Evolutionary conservation across 2,888 invertebrate genomes (phyloP).

Genomic region (Plebejus melissa): DNA sequence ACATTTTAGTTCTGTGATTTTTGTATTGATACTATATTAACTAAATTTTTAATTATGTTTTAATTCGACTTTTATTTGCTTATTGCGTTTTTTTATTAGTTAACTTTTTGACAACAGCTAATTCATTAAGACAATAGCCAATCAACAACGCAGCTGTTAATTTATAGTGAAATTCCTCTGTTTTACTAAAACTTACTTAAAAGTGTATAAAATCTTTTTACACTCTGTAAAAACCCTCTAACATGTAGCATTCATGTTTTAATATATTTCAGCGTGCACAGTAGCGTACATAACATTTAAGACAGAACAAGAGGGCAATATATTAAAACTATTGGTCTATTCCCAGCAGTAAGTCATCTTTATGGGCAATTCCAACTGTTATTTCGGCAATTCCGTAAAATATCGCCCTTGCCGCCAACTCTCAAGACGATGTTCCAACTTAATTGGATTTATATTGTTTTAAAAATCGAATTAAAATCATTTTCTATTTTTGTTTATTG

Average conservation of each 20-base stretch:
- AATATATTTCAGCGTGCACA: slow-evolving; percentile 26
- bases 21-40: too few relatives aligned
- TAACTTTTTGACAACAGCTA: too few relatives aligned
- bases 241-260: background rate
- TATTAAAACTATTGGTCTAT: slow-evolving; percentile 65
- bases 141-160: too few relatives aligned
- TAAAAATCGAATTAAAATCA: slow-evolving; percentile 3
- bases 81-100: too few relatives aligned
- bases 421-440: slow-evolving; percentile 38
- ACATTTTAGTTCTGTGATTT: too few relatives aligned
- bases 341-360: slow-evolving; percentile 62
- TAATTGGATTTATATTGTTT: slow-evolving; percentile 30
- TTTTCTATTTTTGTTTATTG: background rate
- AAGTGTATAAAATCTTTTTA: too few relatives aligned
- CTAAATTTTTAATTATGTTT: too few relatives aligned
- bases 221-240: too few relatives aligned
- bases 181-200: too few relatives aligned
- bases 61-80: too few relatives aligned
- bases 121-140: too few relatives aligned
- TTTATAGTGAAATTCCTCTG: too few relatives aligned
- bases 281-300: slow-evolving; percentile 27
- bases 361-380: slow-evolving; percentile 66
- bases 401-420: slow-evolving; percentile 45
- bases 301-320: slow-evolving; percentile 38
- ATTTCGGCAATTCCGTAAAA: slow-evolving; percentile 69